These are phyloP conservation scores for Andricus grossulariae DNA, from an alignment of 1,140 invertebrate species.

Conservation along the genomic window DNA sequence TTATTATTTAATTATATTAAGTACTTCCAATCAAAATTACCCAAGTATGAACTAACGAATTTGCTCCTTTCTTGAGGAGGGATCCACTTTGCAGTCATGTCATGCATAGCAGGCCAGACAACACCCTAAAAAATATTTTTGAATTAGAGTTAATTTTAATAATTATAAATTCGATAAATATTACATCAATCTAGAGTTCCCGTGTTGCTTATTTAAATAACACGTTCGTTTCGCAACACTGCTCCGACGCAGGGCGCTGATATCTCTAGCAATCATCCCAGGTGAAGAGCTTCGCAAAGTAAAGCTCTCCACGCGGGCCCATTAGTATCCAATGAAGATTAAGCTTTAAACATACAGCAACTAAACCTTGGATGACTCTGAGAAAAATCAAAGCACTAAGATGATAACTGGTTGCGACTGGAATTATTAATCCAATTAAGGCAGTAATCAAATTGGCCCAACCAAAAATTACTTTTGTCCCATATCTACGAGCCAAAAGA, in stretches of 20 bases:
- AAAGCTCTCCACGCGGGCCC: too few relatives aligned
- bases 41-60: conserved; percentile 83
- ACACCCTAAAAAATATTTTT: conserved; percentile 79
- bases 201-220: too few relatives aligned
- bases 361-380: conserved; percentile 83
- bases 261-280: too few relatives aligned
- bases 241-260: too few relatives aligned
- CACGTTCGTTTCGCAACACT: too few relatives aligned
- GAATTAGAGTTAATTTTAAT: neutral
- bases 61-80: conserved; percentile 87
- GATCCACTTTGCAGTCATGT: conserved; percentile 89
- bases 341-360: conserved; percentile 77
- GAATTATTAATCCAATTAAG: conserved; percentile 84
- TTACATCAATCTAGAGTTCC: too few relatives aligned
- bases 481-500: conserved; percentile 81
- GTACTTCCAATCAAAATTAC: conserved; percentile 68
- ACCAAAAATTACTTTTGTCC: conserved; percentile 84
- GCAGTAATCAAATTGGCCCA: conserved; percentile 82
- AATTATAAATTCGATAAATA: too few relatives aligned
- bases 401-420: conserved; percentile 79
- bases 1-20: too few relatives aligned
- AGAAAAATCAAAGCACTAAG: conserved; percentile 79
- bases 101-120: conserved; percentile 89
- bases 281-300: too few relatives aligned
- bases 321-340: neutral